Evolutionary conservation across 2,113 vertebrate species (phyloP).

Genomic region (Dipodomys spectabilis): DNA sequence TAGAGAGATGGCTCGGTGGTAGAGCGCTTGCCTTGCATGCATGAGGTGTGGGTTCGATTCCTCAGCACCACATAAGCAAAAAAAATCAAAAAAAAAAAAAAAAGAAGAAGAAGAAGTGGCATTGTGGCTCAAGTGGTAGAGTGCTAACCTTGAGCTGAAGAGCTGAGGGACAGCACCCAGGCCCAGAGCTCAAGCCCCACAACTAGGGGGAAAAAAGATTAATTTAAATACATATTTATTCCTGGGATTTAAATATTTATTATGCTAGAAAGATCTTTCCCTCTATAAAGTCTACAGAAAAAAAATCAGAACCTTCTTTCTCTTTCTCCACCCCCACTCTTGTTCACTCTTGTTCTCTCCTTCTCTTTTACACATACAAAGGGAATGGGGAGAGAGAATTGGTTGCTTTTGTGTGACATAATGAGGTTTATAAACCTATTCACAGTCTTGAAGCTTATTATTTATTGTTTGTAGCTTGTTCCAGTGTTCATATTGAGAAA

Average conservation of each 20-base stretch:
- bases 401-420: neutral
- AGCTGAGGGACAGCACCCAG: too few relatives aligned
- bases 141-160: too few relatives aligned
- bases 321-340: too few relatives aligned
- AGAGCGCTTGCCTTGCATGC: too few relatives aligned
- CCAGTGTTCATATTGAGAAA: neutral
- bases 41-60: too few relatives aligned
- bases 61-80: too few relatives aligned
- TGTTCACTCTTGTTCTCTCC: neutral
- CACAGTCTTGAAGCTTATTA: neutral
- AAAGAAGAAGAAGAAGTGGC: too few relatives aligned
- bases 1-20: too few relatives aligned
- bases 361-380: neutral
- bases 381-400: neutral
- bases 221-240: neutral
- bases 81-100: too few relatives aligned
- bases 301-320: neutral
- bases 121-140: too few relatives aligned
- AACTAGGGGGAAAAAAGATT: neutral
- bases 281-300: constrained; percentile 33
- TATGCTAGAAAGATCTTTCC: neutral
- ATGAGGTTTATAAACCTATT: constrained; percentile 1
- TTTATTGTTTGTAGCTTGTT: constrained; percentile 1
- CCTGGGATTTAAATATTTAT: constrained; percentile 12
- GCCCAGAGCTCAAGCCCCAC: too few relatives aligned